Evolutionary conservation across 2,888 invertebrate species (phyloP).

Genomic region (Lycocerus yunnanus): DNA sequence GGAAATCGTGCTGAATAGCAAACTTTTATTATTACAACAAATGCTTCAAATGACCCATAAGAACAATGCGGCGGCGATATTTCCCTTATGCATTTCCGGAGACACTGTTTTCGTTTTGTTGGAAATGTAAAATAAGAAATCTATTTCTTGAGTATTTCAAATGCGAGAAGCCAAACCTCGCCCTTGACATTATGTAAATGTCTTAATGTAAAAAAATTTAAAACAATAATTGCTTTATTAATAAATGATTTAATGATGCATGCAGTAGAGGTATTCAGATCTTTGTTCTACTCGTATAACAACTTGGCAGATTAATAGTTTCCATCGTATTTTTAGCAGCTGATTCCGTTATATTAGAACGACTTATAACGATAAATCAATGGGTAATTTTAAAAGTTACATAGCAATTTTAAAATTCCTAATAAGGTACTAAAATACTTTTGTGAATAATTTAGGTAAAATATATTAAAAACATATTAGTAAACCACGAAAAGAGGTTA

Average conservation of each 20-base stretch:
- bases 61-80: constrained; percentile 29
- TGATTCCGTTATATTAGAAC: not conserved
- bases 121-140: not conserved
- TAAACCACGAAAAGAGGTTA: not conserved
- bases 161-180: not conserved
- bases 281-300: not conserved
- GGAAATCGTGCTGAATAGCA: constrained; percentile 26
- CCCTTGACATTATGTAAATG: not conserved
- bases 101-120: not conserved
- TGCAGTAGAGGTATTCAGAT: not conserved
- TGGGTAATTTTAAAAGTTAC: not conserved
- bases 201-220: not conserved
- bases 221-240: not conserved
- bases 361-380: not conserved
- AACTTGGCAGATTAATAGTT: not conserved
- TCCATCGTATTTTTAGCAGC: not conserved
- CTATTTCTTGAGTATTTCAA: not conserved
- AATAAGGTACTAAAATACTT: not conserved
- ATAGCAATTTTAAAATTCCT: not conserved
- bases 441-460: not conserved
- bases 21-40: constrained; percentile 38
- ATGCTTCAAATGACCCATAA: constrained; percentile 32
- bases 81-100: constrained; percentile 9
- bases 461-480: not conserved
- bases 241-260: not conserved